Evolutionary conservation across 1,140 invertebrate genomes (phyloP).

Genomic region (Drosophila tsacasi): DNA sequence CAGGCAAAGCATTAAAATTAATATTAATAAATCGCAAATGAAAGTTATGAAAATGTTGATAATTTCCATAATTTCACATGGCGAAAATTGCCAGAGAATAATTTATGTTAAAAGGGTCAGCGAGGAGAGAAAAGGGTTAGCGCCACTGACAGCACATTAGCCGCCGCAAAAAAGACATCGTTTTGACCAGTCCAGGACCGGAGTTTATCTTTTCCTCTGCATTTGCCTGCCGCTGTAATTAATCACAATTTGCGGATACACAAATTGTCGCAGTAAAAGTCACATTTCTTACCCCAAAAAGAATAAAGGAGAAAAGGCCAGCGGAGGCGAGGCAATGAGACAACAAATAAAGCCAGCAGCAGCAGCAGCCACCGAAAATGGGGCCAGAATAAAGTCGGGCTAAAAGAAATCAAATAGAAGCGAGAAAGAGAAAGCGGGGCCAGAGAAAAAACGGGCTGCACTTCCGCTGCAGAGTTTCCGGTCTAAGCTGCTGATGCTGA

Average conservation of each 20-base stretch:
- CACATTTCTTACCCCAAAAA: slow-evolving; percentile 54
- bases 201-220: slow-evolving; percentile 27
- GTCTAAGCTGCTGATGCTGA: slow-evolving; percentile 31
- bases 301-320: not conserved
- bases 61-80: slow-evolving; percentile 28
- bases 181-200: slow-evolving; percentile 34
- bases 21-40: slow-evolving; percentile 53
- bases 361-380: slow-evolving; percentile 54
- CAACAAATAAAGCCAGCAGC: slow-evolving; percentile 65
- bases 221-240: slow-evolving; percentile 45
- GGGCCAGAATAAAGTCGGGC: slow-evolving; percentile 60
- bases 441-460: slow-evolving; percentile 59
- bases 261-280: slow-evolving; percentile 73
- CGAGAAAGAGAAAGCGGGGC: slow-evolving; percentile 19
- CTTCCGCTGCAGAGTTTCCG: slow-evolving; percentile 74
- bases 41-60: slow-evolving; percentile 37
- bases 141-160: slow-evolving; percentile 47
- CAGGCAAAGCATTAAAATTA: slow-evolving; percentile 35
- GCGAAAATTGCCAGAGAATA: slow-evolving; percentile 31
- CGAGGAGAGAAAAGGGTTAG: slow-evolving; percentile 11
- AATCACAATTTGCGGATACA: slow-evolving; percentile 73
- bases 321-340: slow-evolving; percentile 38
- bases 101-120: slow-evolving; percentile 41
- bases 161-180: slow-evolving; percentile 14
- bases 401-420: slow-evolving; percentile 57